Conservation (phyloP, 1,140 invertebrate species). For the Saccostrea cuccullata region DNA sequence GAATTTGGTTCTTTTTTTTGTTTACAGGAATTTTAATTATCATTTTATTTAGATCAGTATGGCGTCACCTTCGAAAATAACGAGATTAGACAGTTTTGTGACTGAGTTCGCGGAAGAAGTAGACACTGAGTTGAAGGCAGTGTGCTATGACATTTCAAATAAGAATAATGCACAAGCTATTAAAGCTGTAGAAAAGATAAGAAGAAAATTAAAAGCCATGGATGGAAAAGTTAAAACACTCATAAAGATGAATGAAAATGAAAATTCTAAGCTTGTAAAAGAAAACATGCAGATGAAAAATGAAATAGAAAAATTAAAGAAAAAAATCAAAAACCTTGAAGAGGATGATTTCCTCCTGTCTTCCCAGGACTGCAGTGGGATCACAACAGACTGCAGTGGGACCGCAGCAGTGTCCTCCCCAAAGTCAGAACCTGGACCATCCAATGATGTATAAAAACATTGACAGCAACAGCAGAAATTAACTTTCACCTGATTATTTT, state of each 20-base stretch:
- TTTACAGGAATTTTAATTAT: constrained; percentile 3
- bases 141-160: constrained; percentile 15
- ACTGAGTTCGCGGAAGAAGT: not conserved
- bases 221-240: constrained; percentile 11
- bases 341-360: constrained; percentile 12
- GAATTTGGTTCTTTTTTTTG: not conserved
- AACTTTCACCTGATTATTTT: constrained; percentile 8
- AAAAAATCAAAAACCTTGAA: not conserved
- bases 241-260: not conserved
- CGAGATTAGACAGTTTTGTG: not conserved
- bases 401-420: not conserved
- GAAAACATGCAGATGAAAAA: constrained; percentile 9
- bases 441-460: not conserved
- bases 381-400: not conserved
- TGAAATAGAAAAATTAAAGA: constrained; percentile 4
- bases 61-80: not conserved
- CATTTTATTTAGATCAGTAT: constrained; percentile 1
- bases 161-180: not conserved
- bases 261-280: constrained; percentile 4
- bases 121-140: not conserved
- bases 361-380: not conserved
- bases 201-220: constrained; percentile 21
- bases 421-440: not conserved
- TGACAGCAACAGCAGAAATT: not conserved
- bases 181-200: constrained; percentile 3